Percentiles rank a stretch among this genome's conserved stretches.
Evolutionary conservation across 2,113 vertebrate species (phyloP).

Genomic region (Xenopus tropicalis): DNA sequence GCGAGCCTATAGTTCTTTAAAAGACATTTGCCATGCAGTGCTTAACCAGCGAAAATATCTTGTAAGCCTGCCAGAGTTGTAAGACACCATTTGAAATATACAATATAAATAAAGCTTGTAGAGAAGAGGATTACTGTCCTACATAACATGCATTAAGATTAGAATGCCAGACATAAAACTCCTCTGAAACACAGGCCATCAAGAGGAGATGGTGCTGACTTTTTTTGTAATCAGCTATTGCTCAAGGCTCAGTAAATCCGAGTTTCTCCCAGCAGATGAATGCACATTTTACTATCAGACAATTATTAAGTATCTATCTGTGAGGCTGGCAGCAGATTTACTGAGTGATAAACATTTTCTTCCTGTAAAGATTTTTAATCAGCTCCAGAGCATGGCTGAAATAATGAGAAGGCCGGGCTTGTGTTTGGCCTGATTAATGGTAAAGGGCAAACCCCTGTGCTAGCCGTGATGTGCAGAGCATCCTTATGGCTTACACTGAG

Average conservation of each 20-base stretch:
- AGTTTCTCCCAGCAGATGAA: constrained; percentile 41
- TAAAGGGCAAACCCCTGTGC: constrained; percentile 30
- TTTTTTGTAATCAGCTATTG: constrained; percentile 40
- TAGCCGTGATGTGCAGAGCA: constrained; percentile 21
- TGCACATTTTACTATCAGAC: constrained; percentile 46
- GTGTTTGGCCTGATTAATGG: constrained; percentile 40
- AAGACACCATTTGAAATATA: constrained; percentile 11
- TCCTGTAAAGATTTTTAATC: constrained; percentile 38
- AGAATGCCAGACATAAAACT: constrained; percentile 20
- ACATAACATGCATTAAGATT: neutral
- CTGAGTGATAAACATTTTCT: constrained; percentile 46
- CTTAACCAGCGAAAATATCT: constrained; percentile 47
- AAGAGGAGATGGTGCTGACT: constrained; percentile 8
- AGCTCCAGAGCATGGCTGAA: constrained; percentile 11
- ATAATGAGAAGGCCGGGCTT: neutral
- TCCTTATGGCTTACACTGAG: constrained; percentile 24
- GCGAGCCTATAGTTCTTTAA: constrained; percentile 24
- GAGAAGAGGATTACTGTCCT: constrained; percentile 34
- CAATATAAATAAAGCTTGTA: neutral
- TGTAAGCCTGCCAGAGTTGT: constrained; percentile 17
- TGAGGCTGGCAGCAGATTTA: constrained; percentile 46
- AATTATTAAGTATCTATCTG: constrained; percentile 43
- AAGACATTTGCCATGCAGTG: constrained; percentile 4
- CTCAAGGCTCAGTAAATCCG: constrained; percentile 39
- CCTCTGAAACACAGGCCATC: constrained; percentile 25